Percentiles rank a stretch among this genome's conserved stretches.
Conservation (phyloP, 2,113 vertebrate genomes). For the Chaetura pelagica region DNA sequence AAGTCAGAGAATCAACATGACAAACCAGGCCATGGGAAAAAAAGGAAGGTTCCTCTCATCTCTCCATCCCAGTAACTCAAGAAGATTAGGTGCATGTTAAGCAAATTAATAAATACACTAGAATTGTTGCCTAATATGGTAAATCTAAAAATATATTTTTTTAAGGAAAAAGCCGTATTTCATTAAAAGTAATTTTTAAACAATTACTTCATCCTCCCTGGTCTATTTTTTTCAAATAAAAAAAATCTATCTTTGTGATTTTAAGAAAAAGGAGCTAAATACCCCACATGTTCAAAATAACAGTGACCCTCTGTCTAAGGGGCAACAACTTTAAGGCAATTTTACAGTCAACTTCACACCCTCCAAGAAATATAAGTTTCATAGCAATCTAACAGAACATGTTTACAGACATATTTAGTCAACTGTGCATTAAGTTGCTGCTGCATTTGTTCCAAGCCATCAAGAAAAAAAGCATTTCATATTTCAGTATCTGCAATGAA, state of each 20-base stretch:
- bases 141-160: constrained; percentile 12
- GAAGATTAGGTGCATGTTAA: constrained; percentile 8
- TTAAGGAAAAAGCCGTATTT: neutral
- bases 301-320: neutral
- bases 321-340: neutral
- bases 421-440: constrained; percentile 22
- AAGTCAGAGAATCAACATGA: neutral
- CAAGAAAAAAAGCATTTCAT: constrained; percentile 35
- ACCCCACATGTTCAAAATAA: neutral
- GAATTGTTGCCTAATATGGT: constrained; percentile 13
- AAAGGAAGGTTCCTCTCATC: neutral
- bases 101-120: neutral
- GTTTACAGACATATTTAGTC: constrained; percentile 42
- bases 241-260: neutral
- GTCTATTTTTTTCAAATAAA: neutral
- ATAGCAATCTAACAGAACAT: constrained; percentile 63
- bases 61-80: neutral
- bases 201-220: neutral
- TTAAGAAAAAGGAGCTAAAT: neutral
- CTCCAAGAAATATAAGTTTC: constrained; percentile 13
- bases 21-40: neutral
- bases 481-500: neutral
- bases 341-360: neutral
- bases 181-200: constrained; percentile 3
- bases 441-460: constrained; percentile 32